These are phyloP conservation scores for Drosophila ogumai DNA, from an alignment of 1,140 invertebrate genomes.

Conservation along the genomic window DNA sequence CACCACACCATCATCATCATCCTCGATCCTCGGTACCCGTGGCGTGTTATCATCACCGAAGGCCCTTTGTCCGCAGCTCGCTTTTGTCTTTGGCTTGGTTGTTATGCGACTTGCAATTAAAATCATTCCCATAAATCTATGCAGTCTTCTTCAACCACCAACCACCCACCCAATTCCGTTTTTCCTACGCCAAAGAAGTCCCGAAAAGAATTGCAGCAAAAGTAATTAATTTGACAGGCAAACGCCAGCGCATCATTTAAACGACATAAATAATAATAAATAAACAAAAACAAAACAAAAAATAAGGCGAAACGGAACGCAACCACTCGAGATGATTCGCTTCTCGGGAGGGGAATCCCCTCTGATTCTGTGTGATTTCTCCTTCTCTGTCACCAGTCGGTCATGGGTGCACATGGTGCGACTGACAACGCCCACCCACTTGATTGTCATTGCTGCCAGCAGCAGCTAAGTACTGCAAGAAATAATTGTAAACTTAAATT, in stretches of 20 bases:
- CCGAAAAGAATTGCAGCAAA: conserved; percentile 30
- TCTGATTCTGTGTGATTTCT: conserved; percentile 10
- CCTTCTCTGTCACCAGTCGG: conserved; percentile 50
- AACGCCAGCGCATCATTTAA: conserved; percentile 76
- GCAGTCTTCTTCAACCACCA: conserved; percentile 17
- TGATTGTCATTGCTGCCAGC: conserved; percentile 33
- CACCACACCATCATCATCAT: conserved; percentile 6
- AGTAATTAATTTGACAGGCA: conserved; percentile 72
- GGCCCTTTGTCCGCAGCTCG: conserved; percentile 56
- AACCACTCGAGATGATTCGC: conserved; percentile 32
- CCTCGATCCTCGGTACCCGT: conserved; percentile 20
- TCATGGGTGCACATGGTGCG: conserved; percentile 57
- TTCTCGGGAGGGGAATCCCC: background rate
- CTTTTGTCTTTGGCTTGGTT: conserved; percentile 47
- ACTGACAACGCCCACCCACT: conserved; percentile 61
- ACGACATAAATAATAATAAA: conserved; percentile 65
- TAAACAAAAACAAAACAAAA: background rate
- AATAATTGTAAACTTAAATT: background rate
- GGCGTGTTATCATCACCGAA: conserved; percentile 34
- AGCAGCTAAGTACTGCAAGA: background rate
- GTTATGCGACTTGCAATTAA: conserved; percentile 57
- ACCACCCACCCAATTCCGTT: background rate
- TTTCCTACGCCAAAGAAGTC: conserved; percentile 25
- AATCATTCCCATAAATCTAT: conserved; percentile 74
- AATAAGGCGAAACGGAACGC: conserved; percentile 14